Conservation (phyloP, 2,888 invertebrate genomes). For the Apantesis nais region DNA sequence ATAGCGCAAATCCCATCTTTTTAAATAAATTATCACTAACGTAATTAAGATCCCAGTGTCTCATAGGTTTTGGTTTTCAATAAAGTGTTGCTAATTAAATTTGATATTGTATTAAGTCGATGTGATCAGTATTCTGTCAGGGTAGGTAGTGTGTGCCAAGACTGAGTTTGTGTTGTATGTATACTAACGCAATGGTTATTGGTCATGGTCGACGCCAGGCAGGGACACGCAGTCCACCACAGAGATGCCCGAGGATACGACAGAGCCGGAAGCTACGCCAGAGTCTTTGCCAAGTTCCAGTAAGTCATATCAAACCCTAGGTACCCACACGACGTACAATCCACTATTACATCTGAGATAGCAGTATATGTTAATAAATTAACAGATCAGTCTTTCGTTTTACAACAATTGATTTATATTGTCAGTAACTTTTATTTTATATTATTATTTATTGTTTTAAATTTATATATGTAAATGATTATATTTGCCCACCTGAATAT, state of each 20-base stretch:
- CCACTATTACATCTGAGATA: background rate
- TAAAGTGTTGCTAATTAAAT: background rate
- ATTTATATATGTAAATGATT: slow-evolving; percentile 22
- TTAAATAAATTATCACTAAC: background rate
- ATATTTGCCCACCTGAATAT: slow-evolving; percentile 22
- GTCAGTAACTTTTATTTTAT: background rate
- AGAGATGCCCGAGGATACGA: slow-evolving; percentile 54
- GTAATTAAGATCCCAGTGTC: background rate
- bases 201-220: slow-evolving; percentile 65
- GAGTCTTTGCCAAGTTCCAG: slow-evolving; percentile 58
- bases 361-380: slow-evolving; percentile 8
- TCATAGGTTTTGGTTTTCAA: background rate
- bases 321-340: slow-evolving; percentile 20
- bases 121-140: slow-evolving; percentile 19
- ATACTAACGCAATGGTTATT: slow-evolving; percentile 68
- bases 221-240: slow-evolving; percentile 56
- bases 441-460: slow-evolving; percentile 1
- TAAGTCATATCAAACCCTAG: slow-evolving; percentile 54
- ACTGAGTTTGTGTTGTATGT: slow-evolving; percentile 56
- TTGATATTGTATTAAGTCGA: background rate
- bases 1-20: background rate
- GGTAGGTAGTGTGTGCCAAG: slow-evolving; percentile 39
- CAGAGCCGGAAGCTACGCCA: slow-evolving; percentile 52
- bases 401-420: slow-evolving; percentile 1
- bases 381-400: slow-evolving; percentile 5